A percentile compares a stretch with the other conserved stretches of the same genome.
Conservation (phyloP, 2,113 vertebrate species). For the Daphoenositta chrysoptera region DNA sequence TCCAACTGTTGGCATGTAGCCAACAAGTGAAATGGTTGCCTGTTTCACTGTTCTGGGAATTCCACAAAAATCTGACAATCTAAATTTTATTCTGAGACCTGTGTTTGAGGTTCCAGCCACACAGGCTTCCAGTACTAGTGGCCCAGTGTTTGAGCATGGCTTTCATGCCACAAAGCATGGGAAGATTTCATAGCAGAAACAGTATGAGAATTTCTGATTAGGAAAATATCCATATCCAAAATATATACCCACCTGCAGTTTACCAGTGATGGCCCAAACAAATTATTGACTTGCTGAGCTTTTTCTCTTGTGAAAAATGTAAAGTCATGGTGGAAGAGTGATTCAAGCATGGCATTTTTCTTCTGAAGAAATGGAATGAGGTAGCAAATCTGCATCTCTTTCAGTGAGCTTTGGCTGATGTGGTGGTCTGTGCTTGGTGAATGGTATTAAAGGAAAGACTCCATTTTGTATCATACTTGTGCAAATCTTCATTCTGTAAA, state of each 20-base stretch:
- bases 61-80: not conserved
- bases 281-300: not conserved
- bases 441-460: not conserved
- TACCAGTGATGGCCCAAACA: not conserved
- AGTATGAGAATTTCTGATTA: not conserved
- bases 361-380: not conserved
- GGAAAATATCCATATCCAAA: not conserved
- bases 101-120: not conserved
- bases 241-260: not conserved
- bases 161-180: not conserved
- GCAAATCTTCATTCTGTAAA: not conserved
- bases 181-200: not conserved
- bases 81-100: not conserved
- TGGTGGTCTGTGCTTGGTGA: not conserved
- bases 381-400: not conserved
- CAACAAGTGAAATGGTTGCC: not conserved
- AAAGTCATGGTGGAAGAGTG: not conserved
- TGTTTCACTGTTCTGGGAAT: not conserved
- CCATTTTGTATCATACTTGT: not conserved
- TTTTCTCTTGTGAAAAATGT: not conserved
- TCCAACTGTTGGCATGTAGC: not conserved
- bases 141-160: not conserved
- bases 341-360: not conserved
- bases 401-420: fast-evolving
- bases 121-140: not conserved